Base-by-base conservation (phyloP, 2,113 vertebrate species). In the Notechis scutatus region DNA sequence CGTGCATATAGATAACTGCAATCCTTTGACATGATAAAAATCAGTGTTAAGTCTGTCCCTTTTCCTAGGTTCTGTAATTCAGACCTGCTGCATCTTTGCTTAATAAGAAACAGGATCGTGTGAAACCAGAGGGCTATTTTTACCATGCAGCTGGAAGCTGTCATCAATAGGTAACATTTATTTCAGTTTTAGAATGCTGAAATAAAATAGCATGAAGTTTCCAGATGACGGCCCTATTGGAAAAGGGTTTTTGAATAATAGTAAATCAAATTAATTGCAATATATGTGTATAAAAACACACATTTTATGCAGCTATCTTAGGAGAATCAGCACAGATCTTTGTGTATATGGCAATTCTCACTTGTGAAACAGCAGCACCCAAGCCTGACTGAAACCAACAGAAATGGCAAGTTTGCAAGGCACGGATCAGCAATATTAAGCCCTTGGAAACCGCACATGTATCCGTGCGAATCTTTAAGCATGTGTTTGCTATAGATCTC, bases 121-220 rank as follows among this genome's bases (percentile, higher is more conserved):
- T 94, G 96, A 97, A 97, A 96, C 5, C 89, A 96, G 95, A 87
- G 92, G 96, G 94, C 96, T 98, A 96, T 97, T 98, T 97, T 97
- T 97, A 97, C 95, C 94, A 86, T 96, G 95, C 96, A 97, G 96
- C 95, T 97, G 96, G 96, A 97, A 96, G 96, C 96, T 97, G 95
- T 97, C 96, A 96, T 96, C 96, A 96, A 94, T 97, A 97, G 92
- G 90, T 96, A 97, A 96, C 93, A 93, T 97, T 96, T 96, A 93
- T 97, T 96, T 96, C 96, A 93, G 93, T 95, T 96, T 96, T 86
- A 97, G 95, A 96, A 93, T 85, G 92, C 96, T 93, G 94, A 96
- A 91, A 95, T 96, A 97, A 97, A 97, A 97, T 95, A 95, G 93
- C 97, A 96, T 95, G 94, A 97, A 96, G 96, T 97, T 97, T 96